Conservation (phyloP, 1,140 invertebrate species). For the Bombus turneri region DNA sequence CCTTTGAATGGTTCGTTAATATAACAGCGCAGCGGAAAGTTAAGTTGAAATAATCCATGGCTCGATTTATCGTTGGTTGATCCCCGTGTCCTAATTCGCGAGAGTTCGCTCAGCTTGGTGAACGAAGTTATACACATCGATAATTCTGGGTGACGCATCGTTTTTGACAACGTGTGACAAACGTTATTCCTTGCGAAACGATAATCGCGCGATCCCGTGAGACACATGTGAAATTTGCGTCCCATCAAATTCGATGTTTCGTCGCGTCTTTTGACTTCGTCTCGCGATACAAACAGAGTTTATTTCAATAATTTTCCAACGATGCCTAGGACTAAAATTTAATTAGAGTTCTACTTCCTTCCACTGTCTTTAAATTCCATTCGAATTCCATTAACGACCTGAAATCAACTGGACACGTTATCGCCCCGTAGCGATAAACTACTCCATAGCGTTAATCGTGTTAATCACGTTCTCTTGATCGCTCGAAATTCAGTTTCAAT, state of each 20-base stretch:
- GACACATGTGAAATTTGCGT: background rate
- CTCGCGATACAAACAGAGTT: background rate
- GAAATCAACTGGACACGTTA: background rate
- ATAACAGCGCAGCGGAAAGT: background rate
- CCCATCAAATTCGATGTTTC: background rate
- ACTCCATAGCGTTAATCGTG: background rate
- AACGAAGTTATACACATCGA: constrained; percentile 12
- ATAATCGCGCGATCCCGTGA: background rate
- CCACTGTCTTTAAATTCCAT: background rate
- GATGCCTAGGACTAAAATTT: background rate
- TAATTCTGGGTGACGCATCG: background rate
- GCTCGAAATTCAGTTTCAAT: background rate
- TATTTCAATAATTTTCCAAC: background rate
- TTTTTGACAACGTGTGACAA: background rate
- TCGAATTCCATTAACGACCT: constrained; percentile 7
- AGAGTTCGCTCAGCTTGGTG: background rate
- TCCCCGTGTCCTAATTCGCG: background rate
- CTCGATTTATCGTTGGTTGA: background rate
- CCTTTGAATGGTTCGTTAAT: background rate
- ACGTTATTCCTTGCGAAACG: background rate
- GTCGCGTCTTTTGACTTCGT: no score
- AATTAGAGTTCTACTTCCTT: constrained; percentile 1
- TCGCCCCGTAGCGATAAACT: background rate
- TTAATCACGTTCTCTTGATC: background rate
- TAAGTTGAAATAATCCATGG: background rate